Evolutionary conservation across 1,140 invertebrate species (phyloP).

Genomic region (Pachypsylla venusta): DNA sequence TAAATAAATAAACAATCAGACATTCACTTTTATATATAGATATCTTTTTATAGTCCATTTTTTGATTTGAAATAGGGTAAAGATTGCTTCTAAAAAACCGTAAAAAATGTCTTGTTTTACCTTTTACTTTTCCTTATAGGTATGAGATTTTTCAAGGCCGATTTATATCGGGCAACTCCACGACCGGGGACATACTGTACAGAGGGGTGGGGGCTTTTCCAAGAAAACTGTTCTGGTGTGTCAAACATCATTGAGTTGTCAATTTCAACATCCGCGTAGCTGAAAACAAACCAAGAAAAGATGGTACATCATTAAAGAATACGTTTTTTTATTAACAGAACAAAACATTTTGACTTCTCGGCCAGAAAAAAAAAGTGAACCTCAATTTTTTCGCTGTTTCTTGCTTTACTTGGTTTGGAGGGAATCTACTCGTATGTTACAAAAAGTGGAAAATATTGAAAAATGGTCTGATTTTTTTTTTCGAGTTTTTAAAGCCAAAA

Average conservation of each 20-base stretch:
- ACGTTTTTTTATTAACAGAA: no score
- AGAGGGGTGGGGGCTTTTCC: background rate
- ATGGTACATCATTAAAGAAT: no score
- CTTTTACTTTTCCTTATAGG: constrained; percentile 20
- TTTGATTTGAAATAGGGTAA: background rate
- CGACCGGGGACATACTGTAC: constrained; percentile 20
- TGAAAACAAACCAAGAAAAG: no score
- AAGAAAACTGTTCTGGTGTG: background rate
- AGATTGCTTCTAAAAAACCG: background rate
- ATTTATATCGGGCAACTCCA: constrained; percentile 21
- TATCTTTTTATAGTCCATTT: background rate
- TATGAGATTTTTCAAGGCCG: constrained; percentile 23
- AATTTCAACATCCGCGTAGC: no score
- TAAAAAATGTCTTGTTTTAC: constrained; percentile 11
- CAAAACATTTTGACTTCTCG: no score
- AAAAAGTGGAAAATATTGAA: no score
- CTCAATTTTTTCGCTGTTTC: no score
- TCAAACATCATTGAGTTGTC: background rate
- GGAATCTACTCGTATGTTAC: no score
- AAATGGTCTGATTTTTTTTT: no score
- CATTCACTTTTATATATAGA: background rate
- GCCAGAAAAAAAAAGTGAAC: no score
- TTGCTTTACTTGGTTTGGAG: no score
- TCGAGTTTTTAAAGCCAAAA: no score
- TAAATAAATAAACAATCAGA: background rate